Conservation (phyloP, 2,113 vertebrate species). For the Zosterops pallidus region DNA sequence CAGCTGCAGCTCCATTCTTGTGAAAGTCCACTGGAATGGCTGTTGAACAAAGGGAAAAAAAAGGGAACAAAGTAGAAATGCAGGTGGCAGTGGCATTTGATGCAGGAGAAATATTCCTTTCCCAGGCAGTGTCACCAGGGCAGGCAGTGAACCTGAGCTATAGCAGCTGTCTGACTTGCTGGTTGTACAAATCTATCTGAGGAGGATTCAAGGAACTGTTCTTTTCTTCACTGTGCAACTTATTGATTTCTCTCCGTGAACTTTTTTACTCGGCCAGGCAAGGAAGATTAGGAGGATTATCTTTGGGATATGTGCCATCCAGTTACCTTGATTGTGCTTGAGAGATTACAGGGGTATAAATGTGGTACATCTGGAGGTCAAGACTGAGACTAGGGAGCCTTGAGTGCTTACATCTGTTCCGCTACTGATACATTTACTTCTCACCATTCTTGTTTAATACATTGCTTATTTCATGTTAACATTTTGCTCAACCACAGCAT, state of each 20-base stretch:
- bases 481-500: not conserved
- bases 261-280: not conserved
- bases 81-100: not conserved
- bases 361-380: conserved; percentile 23
- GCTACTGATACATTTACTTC: not conserved
- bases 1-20: not conserved
- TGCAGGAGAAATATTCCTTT: not conserved
- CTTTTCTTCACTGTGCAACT: not conserved
- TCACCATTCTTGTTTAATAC: not conserved
- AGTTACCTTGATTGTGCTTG: conserved; percentile 4
- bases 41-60: not conserved
- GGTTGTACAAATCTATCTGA: not conserved
- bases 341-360: conserved; percentile 32
- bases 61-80: not conserved
- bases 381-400: not conserved
- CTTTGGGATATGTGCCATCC: not conserved
- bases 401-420: not conserved
- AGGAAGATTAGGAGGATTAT: conserved; percentile 45
- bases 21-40: not conserved
- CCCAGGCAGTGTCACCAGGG: not conserved
- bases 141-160: not conserved
- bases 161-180: not conserved
- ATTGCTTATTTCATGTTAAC: not conserved
- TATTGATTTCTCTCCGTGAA: conserved; percentile 32
- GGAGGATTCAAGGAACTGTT: not conserved